Conservation (phyloP, 2,888 invertebrate species). For the Elegia similella region DNA sequence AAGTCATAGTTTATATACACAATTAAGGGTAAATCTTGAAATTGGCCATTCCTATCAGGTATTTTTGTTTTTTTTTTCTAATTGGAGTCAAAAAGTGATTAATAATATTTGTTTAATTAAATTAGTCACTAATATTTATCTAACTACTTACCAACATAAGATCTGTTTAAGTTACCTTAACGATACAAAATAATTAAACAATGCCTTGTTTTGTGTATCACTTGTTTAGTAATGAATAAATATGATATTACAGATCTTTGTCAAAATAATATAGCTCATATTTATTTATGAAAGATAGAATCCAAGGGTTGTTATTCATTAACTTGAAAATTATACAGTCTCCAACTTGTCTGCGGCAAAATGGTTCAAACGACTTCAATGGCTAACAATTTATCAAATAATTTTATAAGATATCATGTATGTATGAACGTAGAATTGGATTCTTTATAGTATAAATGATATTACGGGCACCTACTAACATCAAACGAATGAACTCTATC, state of each 20-base stretch:
- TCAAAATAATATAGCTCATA: neutral
- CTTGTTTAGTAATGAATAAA: neutral
- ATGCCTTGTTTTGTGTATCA: too few species aligned
- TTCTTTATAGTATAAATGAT: neutral
- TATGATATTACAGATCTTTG: neutral
- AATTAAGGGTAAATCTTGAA: too few species aligned
- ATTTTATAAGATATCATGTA: neutral
- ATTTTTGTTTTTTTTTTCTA: too few species aligned
- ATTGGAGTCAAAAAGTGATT: too few species aligned
- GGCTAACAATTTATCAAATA: neutral
- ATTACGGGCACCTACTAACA: too few species aligned
- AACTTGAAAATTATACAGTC: constrained; percentile 4
- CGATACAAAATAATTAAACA: neutral
- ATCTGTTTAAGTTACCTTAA: too few species aligned
- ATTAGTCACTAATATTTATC: too few species aligned
- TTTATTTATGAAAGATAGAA: constrained; percentile 2
- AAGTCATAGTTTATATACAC: too few species aligned
- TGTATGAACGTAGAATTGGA: neutral
- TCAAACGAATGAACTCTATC: neutral
- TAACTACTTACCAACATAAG: too few species aligned
- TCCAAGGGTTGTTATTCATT: neutral
- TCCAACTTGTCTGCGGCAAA: neutral
- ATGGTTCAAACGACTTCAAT: neutral
- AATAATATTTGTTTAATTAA: too few species aligned
- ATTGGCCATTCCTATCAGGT: too few species aligned